Evolutionary conservation across 2,888 invertebrate genomes (phyloP).

Genomic region (Gari tellinella): DNA sequence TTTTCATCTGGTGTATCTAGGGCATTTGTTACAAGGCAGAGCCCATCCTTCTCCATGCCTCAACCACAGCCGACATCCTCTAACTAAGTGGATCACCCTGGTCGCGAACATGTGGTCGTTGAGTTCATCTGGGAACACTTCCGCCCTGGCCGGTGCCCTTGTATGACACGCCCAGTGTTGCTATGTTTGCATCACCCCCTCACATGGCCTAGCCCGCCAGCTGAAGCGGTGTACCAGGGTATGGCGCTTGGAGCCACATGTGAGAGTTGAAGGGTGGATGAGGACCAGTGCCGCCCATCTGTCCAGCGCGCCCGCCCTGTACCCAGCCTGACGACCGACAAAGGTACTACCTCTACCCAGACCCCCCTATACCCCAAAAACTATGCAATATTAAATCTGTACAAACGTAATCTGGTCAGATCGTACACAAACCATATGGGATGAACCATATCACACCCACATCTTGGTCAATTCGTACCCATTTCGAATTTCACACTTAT

Average conservation of each 20-base stretch:
- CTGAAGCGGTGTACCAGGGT: conserved; percentile 19
- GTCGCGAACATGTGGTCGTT: background rate
- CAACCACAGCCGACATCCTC: background rate
- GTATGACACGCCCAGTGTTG: conserved; percentile 1
- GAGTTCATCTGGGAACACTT: too few species aligned
- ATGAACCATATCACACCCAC: too few species aligned
- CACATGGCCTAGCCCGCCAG: conserved; percentile 14
- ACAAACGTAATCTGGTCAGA: too few species aligned
- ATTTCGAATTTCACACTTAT: too few species aligned
- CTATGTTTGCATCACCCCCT: conserved; percentile 11
- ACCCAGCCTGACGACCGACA: too few species aligned
- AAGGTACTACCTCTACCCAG: too few species aligned
- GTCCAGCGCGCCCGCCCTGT: background rate
- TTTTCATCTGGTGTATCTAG: background rate
- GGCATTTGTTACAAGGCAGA: background rate
- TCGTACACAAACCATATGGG: too few species aligned
- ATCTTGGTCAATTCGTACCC: too few species aligned
- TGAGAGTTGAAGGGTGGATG: conserved; percentile 11
- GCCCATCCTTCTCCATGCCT: background rate
- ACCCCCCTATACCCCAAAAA: background rate
- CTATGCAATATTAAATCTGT: too few species aligned
- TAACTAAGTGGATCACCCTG: background rate
- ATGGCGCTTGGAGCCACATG: conserved; percentile 15
- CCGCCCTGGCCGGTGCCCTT: too few species aligned
- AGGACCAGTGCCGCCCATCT: background rate